phyloP scores from a whole-genome alignment of 37 sponge, comb jelly and placozoan species.

The Ianthella basta region DNA sequence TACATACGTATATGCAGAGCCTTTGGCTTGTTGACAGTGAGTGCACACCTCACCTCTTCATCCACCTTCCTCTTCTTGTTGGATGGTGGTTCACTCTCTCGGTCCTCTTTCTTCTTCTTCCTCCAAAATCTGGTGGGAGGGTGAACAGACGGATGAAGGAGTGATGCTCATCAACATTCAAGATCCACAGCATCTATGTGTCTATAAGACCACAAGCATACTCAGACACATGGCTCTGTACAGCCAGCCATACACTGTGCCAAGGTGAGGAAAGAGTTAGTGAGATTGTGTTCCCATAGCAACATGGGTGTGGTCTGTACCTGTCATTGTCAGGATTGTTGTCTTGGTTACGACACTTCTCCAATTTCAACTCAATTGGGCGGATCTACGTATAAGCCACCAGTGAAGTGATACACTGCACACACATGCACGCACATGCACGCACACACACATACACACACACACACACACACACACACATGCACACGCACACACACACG shows the following conservation, averaged over 20 bases:
- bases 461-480: conserved; percentile 54
- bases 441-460: conserved; percentile 25
- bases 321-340: conserved; percentile 19
- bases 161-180: too few relatives aligned
- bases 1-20: too few relatives aligned
- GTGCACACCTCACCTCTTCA: not conserved
- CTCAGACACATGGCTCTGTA: too few relatives aligned
- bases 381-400: not conserved
- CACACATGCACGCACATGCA: conserved; percentile 1
- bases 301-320: not conserved
- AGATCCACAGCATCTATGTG: too few relatives aligned
- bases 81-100: not conserved
- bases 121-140: conserved; percentile 5
- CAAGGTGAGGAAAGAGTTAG: too few relatives aligned
- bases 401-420: not conserved
- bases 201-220: too few relatives aligned
- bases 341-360: conserved; percentile 14
- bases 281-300: too few relatives aligned
- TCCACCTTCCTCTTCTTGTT: not conserved
- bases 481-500: conserved; percentile 34
- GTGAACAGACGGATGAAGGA: too few relatives aligned
- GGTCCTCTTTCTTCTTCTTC: conserved; percentile 30
- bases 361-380: conserved; percentile 11
- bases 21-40: too few relatives aligned
- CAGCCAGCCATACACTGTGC: too few relatives aligned